These are phyloP conservation scores for Alfaro cultratus DNA, from an alignment of 2,797 vertebrate genomes.

Conservation along the genomic window DNA sequence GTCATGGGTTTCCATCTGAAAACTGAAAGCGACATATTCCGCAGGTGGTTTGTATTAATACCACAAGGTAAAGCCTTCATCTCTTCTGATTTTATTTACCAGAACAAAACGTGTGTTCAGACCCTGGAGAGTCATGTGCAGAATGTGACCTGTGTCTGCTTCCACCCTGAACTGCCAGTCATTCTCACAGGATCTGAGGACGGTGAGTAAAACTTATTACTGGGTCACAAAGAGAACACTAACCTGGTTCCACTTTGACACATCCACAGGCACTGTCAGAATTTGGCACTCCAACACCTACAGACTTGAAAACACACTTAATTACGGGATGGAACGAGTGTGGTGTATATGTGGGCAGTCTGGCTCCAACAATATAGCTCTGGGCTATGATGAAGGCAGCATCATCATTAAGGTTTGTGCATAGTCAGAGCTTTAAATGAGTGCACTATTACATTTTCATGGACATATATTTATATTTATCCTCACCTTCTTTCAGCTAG, in stretches of 20 bases:
- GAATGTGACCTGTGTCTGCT: conserved; percentile 97
- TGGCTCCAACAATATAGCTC: conserved; percentile 94
- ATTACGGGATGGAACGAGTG: conserved; percentile 97
- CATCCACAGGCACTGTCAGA: conserved; percentile 89
- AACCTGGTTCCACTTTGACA: neutral
- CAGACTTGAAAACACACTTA: conserved; percentile 94
- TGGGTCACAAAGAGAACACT: neutral
- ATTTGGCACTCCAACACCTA: conserved; percentile 99
- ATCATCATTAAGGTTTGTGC: conserved; percentile 95
- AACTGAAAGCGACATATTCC: neutral
- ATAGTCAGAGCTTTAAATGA: neutral
- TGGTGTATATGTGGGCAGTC: conserved; percentile 96
- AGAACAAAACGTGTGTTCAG: conserved; percentile 99
- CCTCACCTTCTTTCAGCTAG: conserved; percentile 80
- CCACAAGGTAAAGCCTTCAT: neutral
- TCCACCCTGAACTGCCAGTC: conserved; percentile 96
- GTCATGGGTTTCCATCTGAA: neutral
- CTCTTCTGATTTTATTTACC: conserved; percentile 22
- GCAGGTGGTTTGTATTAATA: neutral
- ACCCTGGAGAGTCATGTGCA: conserved; percentile 97
- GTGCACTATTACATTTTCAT: neutral
- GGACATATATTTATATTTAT: neutral
- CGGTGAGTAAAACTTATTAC: conserved; percentile 78
- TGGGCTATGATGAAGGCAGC: conserved; percentile 98
- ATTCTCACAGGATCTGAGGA: conserved; percentile 98